Base-by-base conservation (phyloP, 1,140 invertebrate genomes). In the Aphelinus atriplicis region DNA sequence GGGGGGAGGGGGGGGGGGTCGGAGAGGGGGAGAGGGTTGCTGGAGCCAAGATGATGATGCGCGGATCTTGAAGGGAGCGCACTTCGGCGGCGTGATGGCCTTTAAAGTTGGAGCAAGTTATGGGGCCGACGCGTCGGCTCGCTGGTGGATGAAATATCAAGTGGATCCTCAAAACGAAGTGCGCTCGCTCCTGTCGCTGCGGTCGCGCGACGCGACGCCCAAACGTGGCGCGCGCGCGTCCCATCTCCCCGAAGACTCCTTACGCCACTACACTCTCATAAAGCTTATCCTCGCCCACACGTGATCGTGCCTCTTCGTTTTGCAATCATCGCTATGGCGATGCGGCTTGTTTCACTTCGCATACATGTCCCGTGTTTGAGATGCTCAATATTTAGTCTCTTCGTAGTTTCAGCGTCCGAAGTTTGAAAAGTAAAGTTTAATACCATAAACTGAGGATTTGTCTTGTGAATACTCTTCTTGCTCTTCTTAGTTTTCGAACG, bases 131-230 rank as follows among this genome's bases (percentile, higher is more conserved):
- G 56, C 9, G 42, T 50, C 53, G 26, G 26, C 66, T 69, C 65
- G 69, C 73, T 75, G 71, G 71, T 26, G 75, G 71, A 75, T 78
- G 69, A 78, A 78, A 78, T 78, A 78, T 78, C 78, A 78, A 76
- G 75, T 78, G 75, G 75, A 75, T 77, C 71, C 63, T 48, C 45
- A 65, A 70, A 70, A 73, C 73, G 77, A 78, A 71, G 72, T 76
- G 66, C 26, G 26, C 67, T 55, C 67, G 47, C 62, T 26, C 26
- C 26, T 26, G 26, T 26, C 26, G 71, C 60, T 56, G 45, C 71
- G 53, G 71, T 73, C 60, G 66, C 57, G 63, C 68, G 69, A 46
- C 26, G 26, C 26, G 26, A 26, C 26, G 26, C 26, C 26, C 26
- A 26, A 26, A 26, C 26, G 26, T 26, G 26, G 26, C 26, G 26